Evolutionary conservation across 2,888 invertebrate species (phyloP).

Genomic region (Tromatobia lineatoria): DNA sequence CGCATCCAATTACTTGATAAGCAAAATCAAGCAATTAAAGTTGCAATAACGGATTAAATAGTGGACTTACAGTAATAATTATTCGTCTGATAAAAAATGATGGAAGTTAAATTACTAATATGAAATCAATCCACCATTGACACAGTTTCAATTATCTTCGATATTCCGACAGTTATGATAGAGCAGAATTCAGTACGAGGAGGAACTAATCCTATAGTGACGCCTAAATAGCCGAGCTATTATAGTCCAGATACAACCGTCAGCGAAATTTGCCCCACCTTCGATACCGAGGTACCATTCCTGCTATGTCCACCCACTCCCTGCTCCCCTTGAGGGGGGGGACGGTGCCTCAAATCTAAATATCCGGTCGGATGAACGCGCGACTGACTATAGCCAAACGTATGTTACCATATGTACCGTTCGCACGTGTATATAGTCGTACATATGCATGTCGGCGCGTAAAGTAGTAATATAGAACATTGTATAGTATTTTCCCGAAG

Average conservation of each 20-base stretch:
- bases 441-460: slow-evolving; percentile 19
- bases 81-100: slow-evolving; percentile 1
- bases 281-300: slow-evolving; percentile 45
- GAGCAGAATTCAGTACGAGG: slow-evolving; percentile 1
- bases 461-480: slow-evolving; percentile 27
- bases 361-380: slow-evolving; percentile 65
- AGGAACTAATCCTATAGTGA: slow-evolving; percentile 28
- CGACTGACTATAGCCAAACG: slow-evolving; percentile 38
- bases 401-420: slow-evolving; percentile 24
- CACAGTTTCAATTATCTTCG: slow-evolving; percentile 29
- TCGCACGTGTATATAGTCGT: slow-evolving; percentile 25
- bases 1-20: background rate
- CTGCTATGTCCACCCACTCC: background rate
- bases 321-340: background rate
- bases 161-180: slow-evolving; percentile 44
- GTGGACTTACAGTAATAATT: background rate
- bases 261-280: slow-evolving; percentile 50
- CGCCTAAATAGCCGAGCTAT: slow-evolving; percentile 54
- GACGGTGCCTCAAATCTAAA: slow-evolving; percentile 63
- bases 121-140: background rate
- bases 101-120: slow-evolving; percentile 34
- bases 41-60: background rate
- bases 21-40: background rate
- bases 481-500: slow-evolving; percentile 5
- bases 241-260: slow-evolving; percentile 52